Evolutionary conservation across 2,797 vertebrate genomes (phyloP).

Genomic region (Chrysocyon brachyurus): DNA sequence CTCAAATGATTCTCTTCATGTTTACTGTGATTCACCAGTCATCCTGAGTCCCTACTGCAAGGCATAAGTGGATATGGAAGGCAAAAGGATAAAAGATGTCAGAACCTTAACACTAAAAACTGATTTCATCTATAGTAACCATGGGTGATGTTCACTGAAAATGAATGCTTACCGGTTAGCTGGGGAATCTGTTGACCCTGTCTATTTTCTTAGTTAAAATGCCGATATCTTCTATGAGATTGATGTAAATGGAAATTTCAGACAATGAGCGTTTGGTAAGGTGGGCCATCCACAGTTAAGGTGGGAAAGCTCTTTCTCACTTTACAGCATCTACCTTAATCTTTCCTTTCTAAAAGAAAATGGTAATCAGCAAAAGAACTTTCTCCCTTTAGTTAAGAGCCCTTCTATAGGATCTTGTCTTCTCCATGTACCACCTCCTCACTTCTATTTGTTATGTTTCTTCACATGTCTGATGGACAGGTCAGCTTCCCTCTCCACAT

Average conservation of each 20-base stretch:
- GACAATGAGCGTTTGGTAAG: neutral
- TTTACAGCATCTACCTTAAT: neutral
- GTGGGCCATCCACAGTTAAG: neutral
- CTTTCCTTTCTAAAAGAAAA: neutral
- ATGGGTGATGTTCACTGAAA: neutral
- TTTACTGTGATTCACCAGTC: neutral
- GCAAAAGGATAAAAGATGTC: neutral
- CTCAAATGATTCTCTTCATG: neutral
- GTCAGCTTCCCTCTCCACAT: neutral
- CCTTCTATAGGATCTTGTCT: neutral
- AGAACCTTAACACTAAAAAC: neutral
- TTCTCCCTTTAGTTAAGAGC: neutral
- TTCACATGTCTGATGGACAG: neutral
- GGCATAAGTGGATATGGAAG: neutral
- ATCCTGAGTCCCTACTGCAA: neutral
- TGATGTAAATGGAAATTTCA: neutral
- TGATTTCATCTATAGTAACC: neutral
- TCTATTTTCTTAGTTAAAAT: neutral
- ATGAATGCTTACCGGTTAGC: neutral
- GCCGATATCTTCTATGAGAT: neutral
- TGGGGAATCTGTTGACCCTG: neutral
- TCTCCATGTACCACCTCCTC: neutral
- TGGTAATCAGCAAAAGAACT: neutral
- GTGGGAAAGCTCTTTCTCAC: neutral
- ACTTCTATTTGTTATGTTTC: neutral